A percentile compares a stretch with the other conserved stretches of the same genome.
Evolutionary conservation across 2,113 vertebrate species (phyloP).

Genomic region (Pteronura brasiliensis): DNA sequence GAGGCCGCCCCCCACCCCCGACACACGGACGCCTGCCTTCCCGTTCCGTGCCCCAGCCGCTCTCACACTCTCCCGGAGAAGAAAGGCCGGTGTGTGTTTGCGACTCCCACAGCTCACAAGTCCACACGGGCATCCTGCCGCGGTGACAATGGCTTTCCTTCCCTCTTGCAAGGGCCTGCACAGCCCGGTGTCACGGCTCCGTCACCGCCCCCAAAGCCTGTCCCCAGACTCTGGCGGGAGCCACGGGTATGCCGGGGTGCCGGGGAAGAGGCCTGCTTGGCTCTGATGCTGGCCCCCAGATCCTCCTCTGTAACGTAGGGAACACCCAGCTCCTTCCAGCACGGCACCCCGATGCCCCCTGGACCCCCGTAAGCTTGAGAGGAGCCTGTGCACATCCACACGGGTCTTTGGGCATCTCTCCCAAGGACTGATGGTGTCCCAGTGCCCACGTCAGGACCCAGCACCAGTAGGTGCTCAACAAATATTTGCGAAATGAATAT

Average conservation of each 20-base stretch:
- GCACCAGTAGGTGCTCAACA: not conserved
- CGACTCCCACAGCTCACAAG: not conserved
- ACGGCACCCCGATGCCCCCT: not conserved
- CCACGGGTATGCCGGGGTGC: not conserved
- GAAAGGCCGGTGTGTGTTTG: not conserved
- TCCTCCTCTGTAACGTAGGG: not conserved
- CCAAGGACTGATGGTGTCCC: not conserved
- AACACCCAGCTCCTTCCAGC: not conserved
- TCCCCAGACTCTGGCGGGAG: not conserved
- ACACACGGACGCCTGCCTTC: not conserved
- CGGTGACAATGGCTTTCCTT: no score
- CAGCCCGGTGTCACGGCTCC: not conserved
- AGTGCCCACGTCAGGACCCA: not conserved
- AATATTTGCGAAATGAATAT: not conserved
- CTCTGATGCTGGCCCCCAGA: not conserved
- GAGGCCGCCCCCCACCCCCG: not conserved
- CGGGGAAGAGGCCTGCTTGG: not conserved
- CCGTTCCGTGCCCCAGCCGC: accelerated
- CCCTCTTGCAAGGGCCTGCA: not conserved
- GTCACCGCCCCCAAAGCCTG: not conserved
- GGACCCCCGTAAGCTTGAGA: not conserved
- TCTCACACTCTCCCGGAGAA: not conserved
- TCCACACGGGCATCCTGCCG: not conserved
- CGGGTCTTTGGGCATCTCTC: not conserved
- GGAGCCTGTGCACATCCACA: not conserved